These are phyloP conservation scores for Phalera bucephala DNA, from an alignment of 2,888 invertebrate species.

Conservation along the genomic window DNA sequence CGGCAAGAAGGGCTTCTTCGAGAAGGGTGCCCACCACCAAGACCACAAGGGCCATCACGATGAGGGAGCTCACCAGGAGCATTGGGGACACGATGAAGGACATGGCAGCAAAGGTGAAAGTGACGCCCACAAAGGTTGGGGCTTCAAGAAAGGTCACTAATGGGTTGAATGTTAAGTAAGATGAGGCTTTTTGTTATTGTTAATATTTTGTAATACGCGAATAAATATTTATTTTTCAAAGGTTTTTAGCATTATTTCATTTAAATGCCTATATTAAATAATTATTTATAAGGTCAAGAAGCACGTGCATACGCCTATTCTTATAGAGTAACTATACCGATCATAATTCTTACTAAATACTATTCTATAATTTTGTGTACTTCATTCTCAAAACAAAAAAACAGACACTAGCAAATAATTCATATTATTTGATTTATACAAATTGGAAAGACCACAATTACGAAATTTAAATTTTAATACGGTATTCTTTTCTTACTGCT, in stretches of 20 bases:
- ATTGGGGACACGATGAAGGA: constrained; percentile 87
- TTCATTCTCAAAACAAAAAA: too few species aligned
- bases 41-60: constrained; percentile 90
- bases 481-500: neutral
- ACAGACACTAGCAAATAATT: too few species aligned
- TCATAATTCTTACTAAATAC: too few species aligned
- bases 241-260: neutral
- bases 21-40: constrained; percentile 90
- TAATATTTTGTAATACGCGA: constrained; percentile 59
- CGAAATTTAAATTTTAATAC: too few species aligned
- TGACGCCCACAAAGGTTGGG: constrained; percentile 91
- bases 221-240: constrained; percentile 34
- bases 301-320: too few species aligned
- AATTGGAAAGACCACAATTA: too few species aligned
- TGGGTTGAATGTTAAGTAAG: constrained; percentile 25
- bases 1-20: constrained; percentile 90
- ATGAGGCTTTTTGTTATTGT: constrained; percentile 56
- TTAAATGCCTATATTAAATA: too few species aligned
- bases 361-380: too few species aligned
- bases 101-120: constrained; percentile 90
- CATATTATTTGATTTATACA: too few species aligned
- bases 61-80: constrained; percentile 88
- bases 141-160: constrained; percentile 80
- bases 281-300: too few species aligned
- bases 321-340: too few species aligned